These are phyloP conservation scores for Nibea coibor DNA, from an alignment of 2,113 vertebrate genomes.

Conservation along the genomic window DNA sequence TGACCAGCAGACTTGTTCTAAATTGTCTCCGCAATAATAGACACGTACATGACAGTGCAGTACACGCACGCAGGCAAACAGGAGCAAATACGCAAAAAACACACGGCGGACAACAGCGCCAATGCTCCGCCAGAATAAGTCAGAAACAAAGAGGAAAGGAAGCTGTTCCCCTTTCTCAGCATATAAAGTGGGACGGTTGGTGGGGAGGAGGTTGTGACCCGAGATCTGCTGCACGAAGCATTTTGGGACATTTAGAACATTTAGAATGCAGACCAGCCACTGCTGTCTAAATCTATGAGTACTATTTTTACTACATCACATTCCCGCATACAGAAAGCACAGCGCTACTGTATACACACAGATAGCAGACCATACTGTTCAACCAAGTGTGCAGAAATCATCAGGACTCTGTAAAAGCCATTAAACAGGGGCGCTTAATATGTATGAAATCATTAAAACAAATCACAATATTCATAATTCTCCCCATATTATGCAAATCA, in stretches of 20 bases:
- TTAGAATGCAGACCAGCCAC: not conserved
- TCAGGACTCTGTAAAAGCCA: not conserved
- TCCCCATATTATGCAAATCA: not conserved
- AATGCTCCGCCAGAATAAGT: not conserved
- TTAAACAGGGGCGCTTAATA: not conserved
- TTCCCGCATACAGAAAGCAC: not conserved
- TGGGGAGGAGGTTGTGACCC: not conserved
- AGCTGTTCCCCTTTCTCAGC: constrained; percentile 18
- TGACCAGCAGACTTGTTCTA: not conserved
- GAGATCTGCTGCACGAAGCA: constrained; percentile 29
- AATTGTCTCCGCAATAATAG: not conserved
- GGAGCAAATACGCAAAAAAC: not conserved
- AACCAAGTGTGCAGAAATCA: not conserved
- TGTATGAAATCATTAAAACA: not conserved
- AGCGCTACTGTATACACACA: too few species aligned
- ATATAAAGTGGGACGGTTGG: constrained; percentile 44
- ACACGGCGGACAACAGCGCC: not conserved
- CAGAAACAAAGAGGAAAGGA: not conserved
- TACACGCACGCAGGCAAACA: not conserved
- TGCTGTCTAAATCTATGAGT: not conserved
- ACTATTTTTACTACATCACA: not conserved
- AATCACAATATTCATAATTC: not conserved
- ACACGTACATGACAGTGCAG: not conserved
- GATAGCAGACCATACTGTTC: not conserved
- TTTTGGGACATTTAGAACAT: not conserved